phyloP scores from a whole-genome alignment of 1,140 invertebrate genomes.

The Drosophila asahinai region DNA sequence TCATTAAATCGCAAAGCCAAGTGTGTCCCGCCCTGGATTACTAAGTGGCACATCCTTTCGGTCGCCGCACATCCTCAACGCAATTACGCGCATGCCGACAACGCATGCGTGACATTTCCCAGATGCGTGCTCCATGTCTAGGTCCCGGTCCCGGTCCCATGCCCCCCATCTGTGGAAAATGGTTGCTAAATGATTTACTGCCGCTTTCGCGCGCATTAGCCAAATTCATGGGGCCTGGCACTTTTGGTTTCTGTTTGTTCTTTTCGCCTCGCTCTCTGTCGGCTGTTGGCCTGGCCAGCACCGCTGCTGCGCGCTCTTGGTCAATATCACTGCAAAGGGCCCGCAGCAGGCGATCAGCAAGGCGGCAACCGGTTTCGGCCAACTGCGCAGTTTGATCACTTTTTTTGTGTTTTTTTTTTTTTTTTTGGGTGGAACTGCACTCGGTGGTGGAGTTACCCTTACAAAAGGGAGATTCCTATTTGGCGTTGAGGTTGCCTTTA shows the following conservation, averaged over 20 bases:
- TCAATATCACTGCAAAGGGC: constrained; percentile 49
- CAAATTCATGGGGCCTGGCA: constrained; percentile 26
- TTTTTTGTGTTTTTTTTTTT: constrained; percentile 13
- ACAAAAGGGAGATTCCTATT: background rate
- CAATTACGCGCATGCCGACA: constrained; percentile 67
- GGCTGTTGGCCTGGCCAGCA: constrained; percentile 8
- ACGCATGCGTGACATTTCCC: constrained; percentile 79
- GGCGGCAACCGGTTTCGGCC: constrained; percentile 55
- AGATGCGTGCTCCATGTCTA: constrained; percentile 44
- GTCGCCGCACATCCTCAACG: constrained; percentile 29
- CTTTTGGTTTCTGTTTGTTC: constrained; percentile 43
- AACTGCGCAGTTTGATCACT: constrained; percentile 64
- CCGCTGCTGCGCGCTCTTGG: constrained; percentile 21
- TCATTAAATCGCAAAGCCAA: constrained; percentile 30
- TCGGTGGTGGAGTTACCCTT: constrained; percentile 17
- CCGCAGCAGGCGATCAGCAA: constrained; percentile 15
- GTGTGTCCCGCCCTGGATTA: constrained; percentile 14
- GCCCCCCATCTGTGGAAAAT: constrained; percentile 25
- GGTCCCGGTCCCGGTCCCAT: background rate
- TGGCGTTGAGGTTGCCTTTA: background rate
- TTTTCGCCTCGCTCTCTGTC: constrained; percentile 16
- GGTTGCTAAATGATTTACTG: constrained; percentile 69
- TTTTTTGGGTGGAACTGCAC: constrained; percentile 31
- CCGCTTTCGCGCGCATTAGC: constrained; percentile 57
- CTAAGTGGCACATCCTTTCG: constrained; percentile 23